Conservation (phyloP, 2,888 invertebrate genomes). For the Aphodius granarius region DNA sequence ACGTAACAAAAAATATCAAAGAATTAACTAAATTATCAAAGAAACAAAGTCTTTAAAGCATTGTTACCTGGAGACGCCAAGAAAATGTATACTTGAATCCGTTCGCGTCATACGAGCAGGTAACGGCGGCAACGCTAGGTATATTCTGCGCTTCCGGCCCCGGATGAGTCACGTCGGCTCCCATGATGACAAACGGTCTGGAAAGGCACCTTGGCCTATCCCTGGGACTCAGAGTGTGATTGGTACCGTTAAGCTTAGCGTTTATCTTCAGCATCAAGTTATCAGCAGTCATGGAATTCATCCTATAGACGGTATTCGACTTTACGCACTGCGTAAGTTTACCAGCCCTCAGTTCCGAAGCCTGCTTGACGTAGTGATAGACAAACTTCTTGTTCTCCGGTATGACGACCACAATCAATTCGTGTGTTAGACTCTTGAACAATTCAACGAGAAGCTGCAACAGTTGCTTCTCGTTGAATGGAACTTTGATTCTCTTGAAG, state of each 20-base stretch:
- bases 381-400: slow-evolving; percentile 49
- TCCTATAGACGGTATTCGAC: slow-evolving; percentile 53
- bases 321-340: slow-evolving; percentile 77
- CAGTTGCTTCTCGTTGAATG: background rate
- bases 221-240: slow-evolving; percentile 57
- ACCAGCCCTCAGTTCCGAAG: slow-evolving; percentile 69
- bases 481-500: background rate
- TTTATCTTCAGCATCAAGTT: slow-evolving; percentile 80
- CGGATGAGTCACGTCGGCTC: slow-evolving; percentile 94
- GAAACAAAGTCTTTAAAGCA: too few relatives aligned
- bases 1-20: too few relatives aligned
- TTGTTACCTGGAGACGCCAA: slow-evolving; percentile 73
- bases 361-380: slow-evolving; percentile 40
- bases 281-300: slow-evolving; percentile 64
- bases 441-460: background rate
- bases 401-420: slow-evolving; percentile 66
- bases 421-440: background rate
- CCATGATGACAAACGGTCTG: slow-evolving; percentile 63
- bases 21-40: too few relatives aligned
- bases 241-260: slow-evolving; percentile 81
- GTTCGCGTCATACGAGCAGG: slow-evolving; percentile 69
- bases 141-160: slow-evolving; percentile 70
- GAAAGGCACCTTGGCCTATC: slow-evolving; percentile 49
- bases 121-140: slow-evolving; percentile 73
- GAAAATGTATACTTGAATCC: slow-evolving; percentile 75